Evolutionary conservation across 2,888 invertebrate species (phyloP).

Genomic region (Hedychridium roseum): DNA sequence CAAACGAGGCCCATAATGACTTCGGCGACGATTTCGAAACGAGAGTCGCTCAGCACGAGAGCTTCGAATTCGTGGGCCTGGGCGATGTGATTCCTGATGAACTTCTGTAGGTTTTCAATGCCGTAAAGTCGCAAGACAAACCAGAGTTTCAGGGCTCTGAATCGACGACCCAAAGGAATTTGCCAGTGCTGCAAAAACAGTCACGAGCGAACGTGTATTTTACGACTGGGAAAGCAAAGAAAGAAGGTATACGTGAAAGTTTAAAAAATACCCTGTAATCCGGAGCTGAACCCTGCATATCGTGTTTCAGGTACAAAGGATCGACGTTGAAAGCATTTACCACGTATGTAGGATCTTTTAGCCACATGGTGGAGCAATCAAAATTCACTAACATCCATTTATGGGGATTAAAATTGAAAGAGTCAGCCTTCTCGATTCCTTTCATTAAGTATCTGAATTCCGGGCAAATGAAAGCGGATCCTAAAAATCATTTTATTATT

Average conservation of each 20-base stretch:
- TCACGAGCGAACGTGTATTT: neutral
- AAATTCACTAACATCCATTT: constrained; percentile 99
- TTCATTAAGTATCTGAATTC: constrained; percentile 92
- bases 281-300: constrained; percentile 86
- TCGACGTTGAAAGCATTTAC: constrained; percentile 97
- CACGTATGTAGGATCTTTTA: constrained; percentile 87
- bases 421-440: constrained; percentile 89
- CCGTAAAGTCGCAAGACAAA: constrained; percentile 93
- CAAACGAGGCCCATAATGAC: constrained; percentile 96
- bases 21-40: constrained; percentile 90
- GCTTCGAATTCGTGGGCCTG: constrained; percentile 89
- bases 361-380: constrained; percentile 98
- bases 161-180: constrained; percentile 92
- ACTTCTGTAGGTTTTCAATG: constrained; percentile 83
- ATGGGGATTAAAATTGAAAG: constrained; percentile 98
- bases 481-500: constrained; percentile 36
- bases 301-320: constrained; percentile 95
- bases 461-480: constrained; percentile 94
- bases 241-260: neutral
- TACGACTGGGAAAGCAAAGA: neutral
- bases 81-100: constrained; percentile 85
- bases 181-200: constrained; percentile 81
- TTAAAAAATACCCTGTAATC: constrained; percentile 78
- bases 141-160: constrained; percentile 93
- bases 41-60: constrained; percentile 76